These are phyloP conservation scores for Rutpela maculata DNA, from an alignment of 2,888 invertebrate genomes.

Conservation along the genomic window DNA sequence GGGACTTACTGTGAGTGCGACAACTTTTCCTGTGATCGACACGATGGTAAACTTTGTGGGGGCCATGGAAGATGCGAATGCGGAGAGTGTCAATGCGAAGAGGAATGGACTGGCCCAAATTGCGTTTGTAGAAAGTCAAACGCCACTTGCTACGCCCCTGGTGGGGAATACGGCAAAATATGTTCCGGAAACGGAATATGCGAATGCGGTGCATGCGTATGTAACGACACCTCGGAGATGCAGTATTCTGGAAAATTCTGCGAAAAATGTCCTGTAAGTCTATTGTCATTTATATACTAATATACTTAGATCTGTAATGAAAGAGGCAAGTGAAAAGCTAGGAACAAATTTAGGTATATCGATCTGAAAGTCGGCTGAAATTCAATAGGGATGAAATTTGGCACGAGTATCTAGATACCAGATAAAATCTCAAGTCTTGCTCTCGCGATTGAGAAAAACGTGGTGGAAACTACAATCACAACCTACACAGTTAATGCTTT, in stretches of 20 bases:
- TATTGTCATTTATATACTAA: background rate
- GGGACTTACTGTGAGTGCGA: slow-evolving; percentile 96
- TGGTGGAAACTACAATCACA: too few relatives aligned
- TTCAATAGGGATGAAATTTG: too few relatives aligned
- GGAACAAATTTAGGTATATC: too few relatives aligned
- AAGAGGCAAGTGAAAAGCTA: too few relatives aligned
- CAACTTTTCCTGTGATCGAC: slow-evolving; percentile 94
- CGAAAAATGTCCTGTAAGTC: slow-evolving; percentile 92
- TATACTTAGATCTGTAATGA: too few relatives aligned
- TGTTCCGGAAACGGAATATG: slow-evolving; percentile 93
- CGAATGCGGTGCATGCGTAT: slow-evolving; percentile 92
- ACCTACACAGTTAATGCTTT: too few relatives aligned
- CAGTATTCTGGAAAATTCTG: slow-evolving; percentile 92
- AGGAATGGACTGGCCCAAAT: slow-evolving; percentile 88
- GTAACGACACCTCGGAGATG: slow-evolving; percentile 80
- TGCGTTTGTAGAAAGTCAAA: slow-evolving; percentile 89
- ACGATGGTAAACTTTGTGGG: slow-evolving; percentile 85
- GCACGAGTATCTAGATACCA: too few relatives aligned
- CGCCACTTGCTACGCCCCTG: slow-evolving; percentile 85
- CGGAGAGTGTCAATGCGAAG: slow-evolving; percentile 87
- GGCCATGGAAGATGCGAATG: slow-evolving; percentile 92
- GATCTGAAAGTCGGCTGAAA: too few relatives aligned
- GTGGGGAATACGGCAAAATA: slow-evolving; percentile 76
- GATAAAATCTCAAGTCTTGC: too few relatives aligned
- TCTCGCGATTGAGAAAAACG: too few relatives aligned